phyloP scores from a whole-genome alignment of 2,888 invertebrate genomes.

The Bembecia ichneumoniformis region DNA sequence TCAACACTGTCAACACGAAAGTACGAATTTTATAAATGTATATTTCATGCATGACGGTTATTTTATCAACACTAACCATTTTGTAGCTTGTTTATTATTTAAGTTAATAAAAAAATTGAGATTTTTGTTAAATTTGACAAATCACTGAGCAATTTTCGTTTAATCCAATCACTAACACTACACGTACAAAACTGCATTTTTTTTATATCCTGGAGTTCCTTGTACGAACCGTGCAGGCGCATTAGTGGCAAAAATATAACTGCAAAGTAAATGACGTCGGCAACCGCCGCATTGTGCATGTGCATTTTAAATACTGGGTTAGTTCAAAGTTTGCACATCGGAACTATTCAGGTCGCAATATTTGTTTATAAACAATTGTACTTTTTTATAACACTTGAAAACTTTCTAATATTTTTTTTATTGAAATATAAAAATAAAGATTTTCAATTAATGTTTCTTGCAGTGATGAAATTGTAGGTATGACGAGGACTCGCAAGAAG shows the following conservation, averaged over 20 bases:
- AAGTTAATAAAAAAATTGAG: slow-evolving; percentile 21
- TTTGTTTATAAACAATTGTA: not conserved
- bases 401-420: no score
- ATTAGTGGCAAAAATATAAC: slow-evolving; percentile 67
- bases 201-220: slow-evolving; percentile 46
- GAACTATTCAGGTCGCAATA: slow-evolving; percentile 46
- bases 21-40: not conserved
- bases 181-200: slow-evolving; percentile 54
- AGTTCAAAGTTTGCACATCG: slow-evolving; percentile 33
- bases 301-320: slow-evolving; percentile 65
- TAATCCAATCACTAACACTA: slow-evolving; percentile 38
- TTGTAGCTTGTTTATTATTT: slow-evolving; percentile 12
- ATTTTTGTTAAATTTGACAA: slow-evolving; percentile 14
- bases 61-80: slow-evolving; percentile 23
- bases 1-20: not conserved
- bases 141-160: slow-evolving; percentile 25
- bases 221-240: slow-evolving; percentile 57
- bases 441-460: no score
- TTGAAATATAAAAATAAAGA: no score
- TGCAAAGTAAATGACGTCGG: slow-evolving; percentile 69
- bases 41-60: not conserved
- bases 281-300: slow-evolving; percentile 66
- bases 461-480: no score
- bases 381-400: no score
- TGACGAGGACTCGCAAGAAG: no score